These are phyloP conservation scores for Brenthis daphne DNA, from an alignment of 2,888 invertebrate species.

Conservation along the genomic window DNA sequence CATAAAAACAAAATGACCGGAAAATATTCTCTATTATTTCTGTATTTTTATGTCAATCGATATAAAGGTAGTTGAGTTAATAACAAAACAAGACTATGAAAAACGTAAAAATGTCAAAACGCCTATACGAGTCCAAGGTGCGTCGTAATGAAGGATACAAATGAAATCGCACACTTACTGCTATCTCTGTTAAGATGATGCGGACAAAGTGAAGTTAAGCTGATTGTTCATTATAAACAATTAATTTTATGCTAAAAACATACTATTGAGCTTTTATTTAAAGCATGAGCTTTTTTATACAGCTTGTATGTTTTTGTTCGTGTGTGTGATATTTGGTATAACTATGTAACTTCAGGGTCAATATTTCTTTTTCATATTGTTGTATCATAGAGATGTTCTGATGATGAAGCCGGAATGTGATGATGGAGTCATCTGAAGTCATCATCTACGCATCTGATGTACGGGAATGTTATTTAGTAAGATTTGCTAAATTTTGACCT, in stretches of 20 bases:
- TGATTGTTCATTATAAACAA: slow-evolving; percentile 20
- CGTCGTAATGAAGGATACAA: slow-evolving; percentile 43
- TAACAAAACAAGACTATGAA: slow-evolving; percentile 17
- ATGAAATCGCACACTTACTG: slow-evolving; percentile 63
- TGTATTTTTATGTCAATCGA: slow-evolving; percentile 21
- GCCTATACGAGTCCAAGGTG: slow-evolving; percentile 18
- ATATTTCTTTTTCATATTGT: too few species aligned
- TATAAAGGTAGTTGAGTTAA: slow-evolving; percentile 14
- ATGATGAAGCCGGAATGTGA: too few species aligned
- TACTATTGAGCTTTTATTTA: background rate
- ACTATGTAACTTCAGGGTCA: too few species aligned
- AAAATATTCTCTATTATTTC: slow-evolving; percentile 6
- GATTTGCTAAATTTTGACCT: too few species aligned
- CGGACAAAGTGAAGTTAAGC: slow-evolving; percentile 51
- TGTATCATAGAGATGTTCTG: too few species aligned
- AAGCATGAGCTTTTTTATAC: too few species aligned
- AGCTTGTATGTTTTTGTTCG: too few species aligned
- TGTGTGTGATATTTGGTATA: too few species aligned
- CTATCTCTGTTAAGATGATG: slow-evolving; percentile 51
- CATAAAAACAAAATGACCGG: background rate
- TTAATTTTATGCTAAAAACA: background rate
- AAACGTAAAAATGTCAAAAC: slow-evolving; percentile 28
- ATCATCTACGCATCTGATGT: too few species aligned
- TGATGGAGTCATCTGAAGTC: too few species aligned
- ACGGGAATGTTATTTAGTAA: too few species aligned